Conservation (phyloP, 2,888 invertebrate genomes). For the Meteorus colon region DNA sequence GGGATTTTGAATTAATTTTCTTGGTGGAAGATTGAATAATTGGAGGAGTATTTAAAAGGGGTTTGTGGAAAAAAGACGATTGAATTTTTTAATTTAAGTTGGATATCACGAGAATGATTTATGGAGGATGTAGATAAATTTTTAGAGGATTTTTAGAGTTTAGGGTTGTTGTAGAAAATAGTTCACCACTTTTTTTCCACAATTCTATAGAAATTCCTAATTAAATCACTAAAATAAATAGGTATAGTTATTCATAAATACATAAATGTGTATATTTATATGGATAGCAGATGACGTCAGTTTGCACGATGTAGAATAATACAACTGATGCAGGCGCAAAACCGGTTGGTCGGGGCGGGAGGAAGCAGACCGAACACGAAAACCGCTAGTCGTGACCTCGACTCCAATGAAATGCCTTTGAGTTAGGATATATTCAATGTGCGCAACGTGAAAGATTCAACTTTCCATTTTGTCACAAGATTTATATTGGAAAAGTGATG, state of each 20-base stretch:
- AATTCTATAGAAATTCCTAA: not conserved
- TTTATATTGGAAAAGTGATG: not conserved
- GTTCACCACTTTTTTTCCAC: not conserved
- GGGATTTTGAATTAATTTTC: not conserved
- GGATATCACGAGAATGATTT: too few species aligned
- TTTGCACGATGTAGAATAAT: conserved; percentile 38
- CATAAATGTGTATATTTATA: conserved; percentile 47
- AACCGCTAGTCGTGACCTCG: conserved; percentile 65
- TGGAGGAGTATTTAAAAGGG: not conserved
- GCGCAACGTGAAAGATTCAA: conserved; percentile 31
- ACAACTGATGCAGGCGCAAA: conserved; percentile 50
- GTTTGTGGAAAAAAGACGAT: too few species aligned
- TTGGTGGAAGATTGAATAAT: not conserved
- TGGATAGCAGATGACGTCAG: conserved; percentile 57
- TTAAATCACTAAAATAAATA: not conserved
- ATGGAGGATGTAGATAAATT: too few species aligned
- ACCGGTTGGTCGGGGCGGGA: conserved; percentile 58
- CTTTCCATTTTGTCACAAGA: conserved; percentile 39
- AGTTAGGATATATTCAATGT: conserved; percentile 43
- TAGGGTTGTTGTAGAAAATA: too few species aligned
- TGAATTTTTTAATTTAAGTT: too few species aligned
- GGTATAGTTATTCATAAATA: conserved; percentile 21
- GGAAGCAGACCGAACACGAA: conserved; percentile 55
- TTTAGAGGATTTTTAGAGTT: too few species aligned
- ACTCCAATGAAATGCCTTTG: conserved; percentile 47